These are phyloP conservation scores for Tinamus guttatus DNA, from an alignment of 2,113 vertebrate species.

Conservation along the genomic window DNA sequence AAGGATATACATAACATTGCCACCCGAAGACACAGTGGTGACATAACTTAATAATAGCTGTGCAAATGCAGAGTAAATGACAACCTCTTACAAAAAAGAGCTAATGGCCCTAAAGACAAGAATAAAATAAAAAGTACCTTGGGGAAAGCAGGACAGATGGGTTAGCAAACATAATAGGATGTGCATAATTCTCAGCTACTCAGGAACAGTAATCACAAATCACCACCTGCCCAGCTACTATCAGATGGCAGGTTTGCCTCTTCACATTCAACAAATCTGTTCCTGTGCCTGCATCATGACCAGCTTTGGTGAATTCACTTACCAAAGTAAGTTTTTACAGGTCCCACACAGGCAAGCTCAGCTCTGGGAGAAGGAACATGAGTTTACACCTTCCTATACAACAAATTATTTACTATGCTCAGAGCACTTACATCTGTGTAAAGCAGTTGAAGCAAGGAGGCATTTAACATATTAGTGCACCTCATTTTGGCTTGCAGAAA, in stretches of 20 bases:
- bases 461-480: background rate
- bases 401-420: background rate
- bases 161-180: conserved; percentile 62
- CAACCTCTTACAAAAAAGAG: background rate
- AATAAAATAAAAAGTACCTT: background rate
- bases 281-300: background rate
- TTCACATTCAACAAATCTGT: conserved; percentile 52
- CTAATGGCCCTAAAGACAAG: background rate
- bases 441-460: background rate
- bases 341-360: background rate
- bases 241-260: conserved; percentile 55
- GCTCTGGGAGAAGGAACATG: background rate
- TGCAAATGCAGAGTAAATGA: background rate
- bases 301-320: background rate
- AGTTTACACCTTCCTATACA: background rate
- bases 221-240: conserved; percentile 52
- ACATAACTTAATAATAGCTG: background rate
- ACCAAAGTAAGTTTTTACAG: background rate
- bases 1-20: background rate
- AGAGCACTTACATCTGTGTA: background rate
- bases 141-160: conserved; percentile 46
- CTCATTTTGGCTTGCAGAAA: background rate
- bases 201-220: conserved; percentile 37
- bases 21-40: background rate
- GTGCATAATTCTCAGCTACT: conserved; percentile 64